These are phyloP conservation scores for Percopsis transmontana DNA, from an alignment of 2,113 vertebrate genomes.

Conservation along the genomic window DNA sequence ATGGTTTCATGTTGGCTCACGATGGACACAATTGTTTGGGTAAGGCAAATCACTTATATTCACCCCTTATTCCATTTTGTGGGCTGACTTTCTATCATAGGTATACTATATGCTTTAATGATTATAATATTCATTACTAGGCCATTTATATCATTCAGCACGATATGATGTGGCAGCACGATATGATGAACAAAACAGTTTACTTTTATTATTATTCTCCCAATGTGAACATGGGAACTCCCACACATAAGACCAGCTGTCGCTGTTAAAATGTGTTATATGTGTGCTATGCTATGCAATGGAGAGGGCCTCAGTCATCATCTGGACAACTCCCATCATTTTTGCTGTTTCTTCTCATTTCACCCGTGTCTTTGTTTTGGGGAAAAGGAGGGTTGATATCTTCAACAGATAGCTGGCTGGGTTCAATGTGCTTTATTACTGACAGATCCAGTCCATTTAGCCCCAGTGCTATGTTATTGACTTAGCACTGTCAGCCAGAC, in stretches of 20 bases:
- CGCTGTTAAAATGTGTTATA: neutral
- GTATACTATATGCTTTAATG: no score
- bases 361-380: slow-evolving; percentile 4
- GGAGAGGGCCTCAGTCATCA: slow-evolving; percentile 46
- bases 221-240: no score
- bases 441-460: slow-evolving; percentile 50
- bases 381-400: slow-evolving; percentile 35
- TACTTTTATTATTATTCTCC: no score
- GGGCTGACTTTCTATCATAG: no score
- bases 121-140: no score
- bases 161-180: no score
- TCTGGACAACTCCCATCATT: slow-evolving; percentile 47
- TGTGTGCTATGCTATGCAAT: neutral
- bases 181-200: no score
- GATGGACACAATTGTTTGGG: slow-evolving; percentile 97
- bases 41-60: slow-evolving; percentile 69
- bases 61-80: no score
- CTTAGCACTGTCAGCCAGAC: slow-evolving; percentile 46
- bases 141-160: no score
- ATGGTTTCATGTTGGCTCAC: slow-evolving; percentile 95
- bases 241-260: neutral
- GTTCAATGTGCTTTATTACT: slow-evolving; percentile 29
- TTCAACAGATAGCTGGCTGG: slow-evolving; percentile 45
- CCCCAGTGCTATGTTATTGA: slow-evolving; percentile 38
- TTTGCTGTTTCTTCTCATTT: slow-evolving; percentile 31